Conservation (phyloP, 2,888 invertebrate genomes). For the Lissonota sp. region DNA sequence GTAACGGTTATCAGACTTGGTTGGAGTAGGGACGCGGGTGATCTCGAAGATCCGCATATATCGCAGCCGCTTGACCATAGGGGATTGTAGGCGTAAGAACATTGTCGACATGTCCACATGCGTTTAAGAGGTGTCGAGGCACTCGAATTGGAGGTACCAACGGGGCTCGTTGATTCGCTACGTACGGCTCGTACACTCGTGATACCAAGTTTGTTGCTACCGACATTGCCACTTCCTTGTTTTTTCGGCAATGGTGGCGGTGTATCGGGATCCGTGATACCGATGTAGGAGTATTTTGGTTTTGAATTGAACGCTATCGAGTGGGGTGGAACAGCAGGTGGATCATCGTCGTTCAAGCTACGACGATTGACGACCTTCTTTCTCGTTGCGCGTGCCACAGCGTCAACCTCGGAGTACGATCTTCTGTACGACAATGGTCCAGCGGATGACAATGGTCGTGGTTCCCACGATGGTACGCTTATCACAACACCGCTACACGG, state of each 20-base stretch:
- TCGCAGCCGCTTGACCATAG: conserved; percentile 92
- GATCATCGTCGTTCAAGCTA: conserved; percentile 85
- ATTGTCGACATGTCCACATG: conserved; percentile 95
- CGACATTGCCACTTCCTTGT: conserved; percentile 71
- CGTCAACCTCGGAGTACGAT: conserved; percentile 83
- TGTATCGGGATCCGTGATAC: conserved; percentile 81
- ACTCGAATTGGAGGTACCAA: conserved; percentile 63
- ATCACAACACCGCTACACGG: conserved; percentile 84
- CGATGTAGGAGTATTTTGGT: conserved; percentile 80
- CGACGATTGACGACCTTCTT: conserved; percentile 83
- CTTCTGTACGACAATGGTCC: conserved; percentile 82
- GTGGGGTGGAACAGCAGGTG: conserved; percentile 85
- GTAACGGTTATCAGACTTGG: conserved; percentile 90
- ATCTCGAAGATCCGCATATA: conserved; percentile 90
- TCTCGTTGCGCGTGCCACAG: conserved; percentile 83
- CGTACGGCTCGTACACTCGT: conserved; percentile 71
- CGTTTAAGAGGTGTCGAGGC: conserved; percentile 82
- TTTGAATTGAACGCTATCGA: conserved; percentile 81
- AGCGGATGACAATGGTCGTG: conserved; percentile 79
- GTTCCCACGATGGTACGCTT: conserved; percentile 84
- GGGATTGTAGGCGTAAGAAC: conserved; percentile 95
- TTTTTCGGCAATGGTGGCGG: conserved; percentile 83
- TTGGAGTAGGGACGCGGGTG: conserved; percentile 87
- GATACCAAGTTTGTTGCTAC: conserved; percentile 71
- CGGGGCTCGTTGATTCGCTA: conserved; percentile 80